These are phyloP conservation scores for Apis cerana DNA, from an alignment of 1,140 invertebrate genomes.

Conservation along the genomic window DNA sequence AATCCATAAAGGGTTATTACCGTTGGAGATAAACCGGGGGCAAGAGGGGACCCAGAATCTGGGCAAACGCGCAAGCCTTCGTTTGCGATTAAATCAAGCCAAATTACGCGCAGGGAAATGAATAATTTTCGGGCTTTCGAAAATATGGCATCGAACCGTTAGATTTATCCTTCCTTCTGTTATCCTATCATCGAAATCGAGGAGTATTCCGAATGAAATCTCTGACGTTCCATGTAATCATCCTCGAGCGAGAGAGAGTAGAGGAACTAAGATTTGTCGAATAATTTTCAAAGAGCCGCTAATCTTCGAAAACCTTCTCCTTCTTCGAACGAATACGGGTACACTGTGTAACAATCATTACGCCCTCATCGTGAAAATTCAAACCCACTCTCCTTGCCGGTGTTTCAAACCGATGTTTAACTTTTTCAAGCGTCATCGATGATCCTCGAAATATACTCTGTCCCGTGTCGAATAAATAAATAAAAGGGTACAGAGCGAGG, in stretches of 20 bases:
- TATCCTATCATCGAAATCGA: background rate
- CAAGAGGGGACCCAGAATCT: constrained; percentile 48
- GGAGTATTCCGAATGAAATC: background rate
- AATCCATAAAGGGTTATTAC: constrained; percentile 69
- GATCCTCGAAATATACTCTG: too few relatives aligned
- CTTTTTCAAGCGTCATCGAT: background rate
- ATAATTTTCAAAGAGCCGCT: background rate
- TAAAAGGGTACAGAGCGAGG: background rate
- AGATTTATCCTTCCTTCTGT: background rate
- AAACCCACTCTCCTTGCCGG: too few relatives aligned
- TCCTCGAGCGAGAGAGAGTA: background rate
- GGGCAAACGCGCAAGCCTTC: constrained; percentile 45
- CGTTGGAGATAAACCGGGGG: constrained; percentile 41
- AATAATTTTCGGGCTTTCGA: constrained; percentile 57
- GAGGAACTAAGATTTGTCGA: background rate
- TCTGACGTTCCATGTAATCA: background rate
- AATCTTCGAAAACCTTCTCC: background rate
- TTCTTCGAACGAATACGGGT: background rate
- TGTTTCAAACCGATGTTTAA: too few relatives aligned
- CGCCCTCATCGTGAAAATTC: background rate
- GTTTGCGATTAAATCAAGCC: constrained; percentile 74
- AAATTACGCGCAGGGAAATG: constrained; percentile 67
- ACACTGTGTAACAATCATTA: background rate
- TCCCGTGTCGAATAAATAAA: constrained; percentile 6
- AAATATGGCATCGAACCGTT: background rate